Conservation (phyloP, 2,797 vertebrate genomes). For the Tenualosa ilisha region DNA sequence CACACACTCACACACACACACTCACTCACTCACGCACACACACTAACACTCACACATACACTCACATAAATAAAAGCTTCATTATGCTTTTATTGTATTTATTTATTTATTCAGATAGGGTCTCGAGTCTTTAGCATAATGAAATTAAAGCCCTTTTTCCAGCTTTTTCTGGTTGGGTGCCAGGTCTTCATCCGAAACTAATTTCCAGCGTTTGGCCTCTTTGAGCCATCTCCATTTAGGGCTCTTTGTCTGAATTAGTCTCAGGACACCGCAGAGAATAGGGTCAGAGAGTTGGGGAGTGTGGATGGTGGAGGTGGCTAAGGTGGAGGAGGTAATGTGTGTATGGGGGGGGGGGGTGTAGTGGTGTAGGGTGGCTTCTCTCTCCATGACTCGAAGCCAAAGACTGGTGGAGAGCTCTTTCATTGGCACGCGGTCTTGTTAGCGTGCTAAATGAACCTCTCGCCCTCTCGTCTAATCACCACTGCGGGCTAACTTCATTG, state of each 20-base stretch:
- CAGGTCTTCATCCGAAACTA: constrained; percentile 34
- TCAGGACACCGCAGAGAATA: constrained; percentile 40
- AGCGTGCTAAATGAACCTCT: constrained; percentile 47
- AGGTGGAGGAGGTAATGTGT: neutral
- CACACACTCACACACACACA: too few relatives aligned
- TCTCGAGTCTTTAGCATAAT: constrained; percentile 45
- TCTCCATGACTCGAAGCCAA: constrained; percentile 39
- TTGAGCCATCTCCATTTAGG: constrained; percentile 31
- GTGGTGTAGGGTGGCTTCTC: neutral
- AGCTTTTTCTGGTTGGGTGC: constrained; percentile 26
- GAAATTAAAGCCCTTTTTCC: constrained; percentile 44
- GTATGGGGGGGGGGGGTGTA: neutral
- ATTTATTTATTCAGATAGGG: neutral
- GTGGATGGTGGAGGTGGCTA: neutral
- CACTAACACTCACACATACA: too few relatives aligned
- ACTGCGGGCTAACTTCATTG: constrained; percentile 27
- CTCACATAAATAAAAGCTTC: neutral
- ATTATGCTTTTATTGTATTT: neutral
- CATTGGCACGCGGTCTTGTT: constrained; percentile 42
- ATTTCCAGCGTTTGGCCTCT: constrained; percentile 38
- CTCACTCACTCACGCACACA: neutral
- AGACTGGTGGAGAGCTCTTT: neutral
- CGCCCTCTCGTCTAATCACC: constrained; percentile 39
- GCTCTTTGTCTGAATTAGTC: constrained; percentile 54
- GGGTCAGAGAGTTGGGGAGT: neutral